These are phyloP conservation scores for Eristalis intricaria DNA, from an alignment of 2,888 invertebrate genomes.

Conservation along the genomic window DNA sequence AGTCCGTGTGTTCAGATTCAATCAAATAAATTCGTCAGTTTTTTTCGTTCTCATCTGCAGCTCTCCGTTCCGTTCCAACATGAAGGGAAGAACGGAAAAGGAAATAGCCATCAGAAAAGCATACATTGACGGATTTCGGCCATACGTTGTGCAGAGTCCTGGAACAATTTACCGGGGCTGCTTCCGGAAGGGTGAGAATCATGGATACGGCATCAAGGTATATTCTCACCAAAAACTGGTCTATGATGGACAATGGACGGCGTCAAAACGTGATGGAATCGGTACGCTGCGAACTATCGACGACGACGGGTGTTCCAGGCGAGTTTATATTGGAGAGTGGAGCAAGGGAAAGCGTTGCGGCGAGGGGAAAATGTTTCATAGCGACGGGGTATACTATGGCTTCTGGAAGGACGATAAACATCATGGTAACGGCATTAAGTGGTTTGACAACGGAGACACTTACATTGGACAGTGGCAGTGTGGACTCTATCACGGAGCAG, in stretches of 20 bases:
- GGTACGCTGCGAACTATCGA: slow-evolving; percentile 77
- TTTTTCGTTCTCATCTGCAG: neutral
- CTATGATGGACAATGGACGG: slow-evolving; percentile 79
- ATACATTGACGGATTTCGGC: slow-evolving; percentile 53
- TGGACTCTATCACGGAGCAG: slow-evolving; percentile 77
- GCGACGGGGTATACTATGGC: slow-evolving; percentile 78
- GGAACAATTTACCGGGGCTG: slow-evolving; percentile 76
- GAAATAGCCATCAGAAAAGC: slow-evolving; percentile 40
- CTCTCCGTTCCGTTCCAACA: neutral
- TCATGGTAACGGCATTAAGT: slow-evolving; percentile 79
- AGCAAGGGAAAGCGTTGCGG: slow-evolving; percentile 77
- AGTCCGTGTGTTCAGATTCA: neutral
- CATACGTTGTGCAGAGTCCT: slow-evolving; percentile 44
- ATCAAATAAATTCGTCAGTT: neutral
- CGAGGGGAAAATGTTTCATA: slow-evolving; percentile 79
- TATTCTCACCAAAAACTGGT: slow-evolving; percentile 74
- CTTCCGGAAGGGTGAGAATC: slow-evolving; percentile 75
- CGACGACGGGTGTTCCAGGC: slow-evolving; percentile 74
- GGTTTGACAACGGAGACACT: slow-evolving; percentile 77
- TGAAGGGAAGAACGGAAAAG: slow-evolving; percentile 36
- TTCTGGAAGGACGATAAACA: slow-evolving; percentile 77
- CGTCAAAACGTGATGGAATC: slow-evolving; percentile 77
- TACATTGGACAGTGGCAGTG: slow-evolving; percentile 80
- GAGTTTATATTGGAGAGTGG: slow-evolving; percentile 79
- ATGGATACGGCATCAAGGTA: slow-evolving; percentile 77